phyloP scores from a whole-genome alignment of 2,113 vertebrate genomes.

The Trematomus loennbergii region DNA sequence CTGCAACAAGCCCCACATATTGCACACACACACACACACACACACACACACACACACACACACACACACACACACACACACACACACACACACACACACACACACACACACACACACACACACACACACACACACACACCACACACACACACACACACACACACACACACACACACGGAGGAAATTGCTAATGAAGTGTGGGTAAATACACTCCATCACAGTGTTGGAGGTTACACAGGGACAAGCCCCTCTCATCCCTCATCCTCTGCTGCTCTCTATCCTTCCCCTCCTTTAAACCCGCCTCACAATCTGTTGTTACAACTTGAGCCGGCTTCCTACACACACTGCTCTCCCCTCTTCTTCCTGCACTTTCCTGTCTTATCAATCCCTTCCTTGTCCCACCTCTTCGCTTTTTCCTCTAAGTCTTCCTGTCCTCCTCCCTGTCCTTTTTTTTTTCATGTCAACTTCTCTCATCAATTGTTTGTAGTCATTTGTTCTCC shows the following conservation, averaged over 20 bases:
- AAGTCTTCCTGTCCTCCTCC: neutral
- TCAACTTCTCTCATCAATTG: neutral
- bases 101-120: conserved; percentile 19
- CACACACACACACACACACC: conserved; percentile 19
- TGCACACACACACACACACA: conserved; percentile 13
- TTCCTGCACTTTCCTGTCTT: conserved; percentile 13
- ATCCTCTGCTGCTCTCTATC: conserved; percentile 41
- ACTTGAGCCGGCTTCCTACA: conserved; percentile 31
- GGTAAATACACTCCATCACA: conserved; percentile 63
- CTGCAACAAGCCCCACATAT: conserved; percentile 16
- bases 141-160: conserved; percentile 17
- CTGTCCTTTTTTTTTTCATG: neutral
- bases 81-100: too few species aligned
- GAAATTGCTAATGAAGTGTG: conserved; percentile 52
- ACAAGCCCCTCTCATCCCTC: conserved; percentile 57
- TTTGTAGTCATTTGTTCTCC: conserved; percentile 17
- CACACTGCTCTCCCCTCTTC: conserved; percentile 17
- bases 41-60: conserved; percentile 23
- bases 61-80: conserved; percentile 7
- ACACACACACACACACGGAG: conserved; percentile 30
- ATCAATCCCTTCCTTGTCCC: neutral
- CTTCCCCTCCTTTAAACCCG: conserved; percentile 40
- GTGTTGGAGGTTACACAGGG: conserved; percentile 51
- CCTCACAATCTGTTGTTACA: conserved; percentile 53
- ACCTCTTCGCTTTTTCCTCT: neutral